Base-by-base conservation (phyloP, 2,797 vertebrate species). In the Vespertilio murinus region DNA sequence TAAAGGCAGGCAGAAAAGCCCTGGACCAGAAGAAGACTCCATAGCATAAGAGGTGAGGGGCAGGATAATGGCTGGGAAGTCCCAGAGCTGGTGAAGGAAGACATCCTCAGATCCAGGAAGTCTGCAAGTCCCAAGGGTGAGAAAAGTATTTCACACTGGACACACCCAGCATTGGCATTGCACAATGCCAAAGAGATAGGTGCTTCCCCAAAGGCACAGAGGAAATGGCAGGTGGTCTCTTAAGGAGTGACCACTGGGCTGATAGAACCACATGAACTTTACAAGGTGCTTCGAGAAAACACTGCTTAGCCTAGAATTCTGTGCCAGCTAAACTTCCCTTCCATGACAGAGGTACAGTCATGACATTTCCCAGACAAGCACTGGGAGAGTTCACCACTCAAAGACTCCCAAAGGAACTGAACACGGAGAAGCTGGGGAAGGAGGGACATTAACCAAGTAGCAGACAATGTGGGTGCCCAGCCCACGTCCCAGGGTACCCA, bases 151-250 rank as follows among this genome's bases (percentile, higher is more conserved):
- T 16, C 3, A 40, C 3, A 0, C 52, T 14, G 30, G 18, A 6
- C 52, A 22, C 3, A 4, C 23, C 69, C 0, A 8, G 30, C 1
- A 20, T 33, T 5, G 17, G 17, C 12, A 2, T 14, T 42, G 64
- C 2, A 8, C 5, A 18, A 11, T 0, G 33, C 30, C 17, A 23
- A 1, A 0, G 0, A 61, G 35, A 40, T 22, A 52, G 64, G 30
- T 22, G 23, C 40, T 22, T 23, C 30, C 40, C 8, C 3, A 3
- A 54, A 9, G 18, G 23, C 38, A 8, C n/a, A 0, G 7, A 18
- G 33, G 75, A 35, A 17, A 12, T 0, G 22, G 25, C 70, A 30
- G 30, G 0, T 2, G 10, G 11, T 52, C 40, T 74, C 23, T n/a
- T 18, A 61, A 61, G 49, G 13, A 23, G 17, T 0, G 33, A 11